A percentile compares a stretch with the other conserved stretches of the same genome.
phyloP scores from a whole-genome alignment of 2,888 invertebrate genomes.

The Tipula unca region DNA sequence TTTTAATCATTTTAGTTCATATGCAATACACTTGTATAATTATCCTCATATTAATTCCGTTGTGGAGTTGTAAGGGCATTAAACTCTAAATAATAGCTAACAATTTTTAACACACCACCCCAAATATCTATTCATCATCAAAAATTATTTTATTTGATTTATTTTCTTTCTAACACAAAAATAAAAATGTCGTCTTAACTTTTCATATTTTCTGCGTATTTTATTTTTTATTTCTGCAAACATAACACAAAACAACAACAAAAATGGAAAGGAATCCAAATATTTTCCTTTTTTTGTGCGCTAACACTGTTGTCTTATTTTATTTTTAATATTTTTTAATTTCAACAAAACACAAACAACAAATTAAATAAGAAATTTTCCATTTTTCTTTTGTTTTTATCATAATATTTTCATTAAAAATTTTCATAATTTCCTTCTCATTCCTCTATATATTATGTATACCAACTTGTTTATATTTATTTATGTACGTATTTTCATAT shows the following conservation, averaged over 20 bases:
- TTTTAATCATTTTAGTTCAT: no score
- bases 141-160: no score
- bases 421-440: neutral
- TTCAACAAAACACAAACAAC: neutral
- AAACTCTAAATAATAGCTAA: no score
- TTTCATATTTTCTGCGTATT: neutral
- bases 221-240: neutral
- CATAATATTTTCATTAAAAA: slow-evolving; percentile 14
- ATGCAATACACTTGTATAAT: no score
- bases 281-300: neutral
- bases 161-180: neutral
- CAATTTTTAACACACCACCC: no score
- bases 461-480: neutral
- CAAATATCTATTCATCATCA: no score
- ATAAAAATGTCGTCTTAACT: neutral
- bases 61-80: no score
- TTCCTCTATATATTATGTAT: neutral
- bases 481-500: no score
- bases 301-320: neutral
- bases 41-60: no score
- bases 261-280: neutral
- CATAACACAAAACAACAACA: neutral
- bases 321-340: neutral
- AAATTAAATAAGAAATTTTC: neutral
- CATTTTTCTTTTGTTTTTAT: neutral